Percentiles rank a stretch among this genome's conserved stretches.
Evolutionary conservation across 53 echinoderm and acorn worm genomes (phyloP).

Genomic region (Pentamera pediparva): DNA sequence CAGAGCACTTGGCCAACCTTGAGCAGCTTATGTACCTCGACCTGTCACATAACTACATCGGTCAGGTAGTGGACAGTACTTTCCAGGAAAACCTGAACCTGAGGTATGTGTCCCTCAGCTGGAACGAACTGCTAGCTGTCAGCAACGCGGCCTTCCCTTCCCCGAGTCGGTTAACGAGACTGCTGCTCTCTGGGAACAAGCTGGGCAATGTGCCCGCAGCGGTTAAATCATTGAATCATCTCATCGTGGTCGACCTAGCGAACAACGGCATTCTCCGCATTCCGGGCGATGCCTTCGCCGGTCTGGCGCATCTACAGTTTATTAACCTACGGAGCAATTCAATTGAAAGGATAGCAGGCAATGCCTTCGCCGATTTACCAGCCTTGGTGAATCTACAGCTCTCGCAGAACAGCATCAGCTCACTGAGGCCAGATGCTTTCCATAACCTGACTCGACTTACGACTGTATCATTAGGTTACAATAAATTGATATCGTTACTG

Average conservation of each 20-base stretch:
- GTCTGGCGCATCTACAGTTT: conserved; percentile 61
- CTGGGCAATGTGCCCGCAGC: conserved; percentile 58
- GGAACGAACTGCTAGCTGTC: conserved; percentile 62
- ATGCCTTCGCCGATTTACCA: conserved; percentile 48
- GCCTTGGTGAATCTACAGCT: conserved; percentile 70
- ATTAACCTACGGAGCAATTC: conserved; percentile 71
- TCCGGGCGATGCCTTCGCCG: conserved; percentile 43
- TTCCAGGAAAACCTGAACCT: conserved; percentile 51
- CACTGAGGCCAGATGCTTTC: conserved; percentile 57
- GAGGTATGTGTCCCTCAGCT: conserved; percentile 56
- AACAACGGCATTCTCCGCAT: conserved; percentile 58
- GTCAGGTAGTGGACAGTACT: conserved; percentile 36
- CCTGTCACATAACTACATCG: conserved; percentile 72
- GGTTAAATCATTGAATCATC: conserved; percentile 43
- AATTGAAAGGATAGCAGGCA: conserved; percentile 38
- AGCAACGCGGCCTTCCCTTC: conserved; percentile 47
- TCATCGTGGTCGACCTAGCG: conserved; percentile 63
- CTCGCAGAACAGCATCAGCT: conserved; percentile 55
- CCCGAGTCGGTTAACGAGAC: conserved; percentile 38
- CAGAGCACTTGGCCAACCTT: conserved; percentile 49
- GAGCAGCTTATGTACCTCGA: conserved; percentile 62
- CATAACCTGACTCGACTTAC: conserved; percentile 55
- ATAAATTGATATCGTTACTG: conserved; percentile 49
- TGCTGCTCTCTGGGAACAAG: conserved; percentile 67
- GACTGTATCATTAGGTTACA: conserved; percentile 68